Evolutionary conservation across 2,888 invertebrate species (phyloP), one percentile per base, ranked within the genome.

Genomic region (Rugalucina vietnamica): DNA sequence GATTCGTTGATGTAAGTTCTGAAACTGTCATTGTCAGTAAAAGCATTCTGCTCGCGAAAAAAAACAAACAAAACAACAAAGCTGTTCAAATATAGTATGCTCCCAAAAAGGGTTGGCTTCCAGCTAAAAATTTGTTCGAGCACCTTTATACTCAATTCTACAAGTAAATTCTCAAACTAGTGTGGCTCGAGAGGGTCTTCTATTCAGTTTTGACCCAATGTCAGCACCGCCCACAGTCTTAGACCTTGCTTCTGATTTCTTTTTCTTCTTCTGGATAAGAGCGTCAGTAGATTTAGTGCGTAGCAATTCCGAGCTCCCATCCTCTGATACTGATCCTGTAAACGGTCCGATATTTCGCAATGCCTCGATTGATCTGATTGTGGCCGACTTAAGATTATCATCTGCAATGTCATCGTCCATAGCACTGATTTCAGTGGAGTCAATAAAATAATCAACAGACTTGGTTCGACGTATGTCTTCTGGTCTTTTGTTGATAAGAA

Each of bases 361-460:
- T 21, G 86, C 78, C 39, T 87, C 86, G 27, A 87, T 84, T 1
- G 86, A 87, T 18, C 81, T 34, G n/a, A 84, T 74, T 1, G 86
- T 87, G 0, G 82, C 82, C 8, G 49, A 70, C 32, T 70, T 70
- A 5, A 37, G 10, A 2, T 36, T 34, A 14, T 37, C 36, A 3
- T 70, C 70, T 34, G 12, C 36, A 14, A 34, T 36, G 36, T 70
- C 70, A 60, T 8, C n/a, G 10, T 12, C 60, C 32, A n/a, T 5
- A 3, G 12, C 29, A 12, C 1, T 2, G 12, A 10, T 1, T 8
- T 60, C 60, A 10, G 2, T 60, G 5, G 24, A 5, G 8, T 60
- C 60, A 60, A 24, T 27, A 27, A 27, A 4, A 24, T 60, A 24
- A 27, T 60, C 60, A 60, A 60, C 60, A 5, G 60, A 60, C 14